Evolutionary conservation across 2,888 invertebrate species (phyloP), one percentile per base, ranked within the genome.

Genomic region (Drosophila anomelani): DNA sequence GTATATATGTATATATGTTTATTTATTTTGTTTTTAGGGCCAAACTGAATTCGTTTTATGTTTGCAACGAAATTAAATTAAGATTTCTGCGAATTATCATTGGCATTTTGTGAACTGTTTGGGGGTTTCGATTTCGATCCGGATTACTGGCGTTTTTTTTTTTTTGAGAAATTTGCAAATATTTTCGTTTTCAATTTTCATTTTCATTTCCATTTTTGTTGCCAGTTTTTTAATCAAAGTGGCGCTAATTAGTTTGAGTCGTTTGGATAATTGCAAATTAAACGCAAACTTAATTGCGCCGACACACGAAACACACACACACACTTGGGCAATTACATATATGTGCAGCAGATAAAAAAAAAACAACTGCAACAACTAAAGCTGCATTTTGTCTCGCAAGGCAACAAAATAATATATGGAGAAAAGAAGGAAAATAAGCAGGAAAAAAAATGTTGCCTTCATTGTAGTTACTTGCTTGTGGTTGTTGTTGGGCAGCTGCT

Each of bases 231-330:
- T 78, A 87, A 89, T 86, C 89, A 86, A 86, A 89, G 83, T 89
- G 89, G 85, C 86, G 89, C 89, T 86, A 86, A 86, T 86, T 86
- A 89, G 88, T 86, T 88, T 82, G 85, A 89, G 86, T 89, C 89
- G 88, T 82, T 84, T 88, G 86, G 86, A 86, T 86, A 86, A 89
- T 86, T 86, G 89, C 86, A 86, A 86, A 86, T 89, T 86, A 86
- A 86, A 89, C 89, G 86, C 89, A 78, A 89, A 85, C 60, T 83
- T 86, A 89, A 85, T 85, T 85, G 85, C 89, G 76, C 85, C 89
- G 85, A 77, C 89, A 88, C 85, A 85, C 88, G 85, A 86, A 86
- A 74, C 75, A 71, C 64, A 77, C 88, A 49, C 41, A 64, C 54
- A 68, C 59, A 47, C 34, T 32, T 34, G 46, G 63, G 69, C 85